Evolutionary conservation across 2,113 vertebrate species (phyloP).

Genomic region (Tachycineta bicolor): DNA sequence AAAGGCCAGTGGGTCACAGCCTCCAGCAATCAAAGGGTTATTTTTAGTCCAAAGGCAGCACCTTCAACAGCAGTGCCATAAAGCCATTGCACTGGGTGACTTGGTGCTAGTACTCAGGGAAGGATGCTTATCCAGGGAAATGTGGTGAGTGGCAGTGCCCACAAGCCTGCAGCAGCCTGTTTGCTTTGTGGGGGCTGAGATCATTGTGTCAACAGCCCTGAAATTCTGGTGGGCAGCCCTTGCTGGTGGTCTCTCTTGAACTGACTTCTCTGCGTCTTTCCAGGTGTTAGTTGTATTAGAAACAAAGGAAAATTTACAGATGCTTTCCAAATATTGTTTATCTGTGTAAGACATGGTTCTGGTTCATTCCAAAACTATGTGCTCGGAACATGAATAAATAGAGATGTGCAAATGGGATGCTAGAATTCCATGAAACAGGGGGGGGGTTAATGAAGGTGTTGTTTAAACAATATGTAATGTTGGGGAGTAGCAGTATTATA

Average conservation of each 20-base stretch:
- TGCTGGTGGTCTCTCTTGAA: background rate
- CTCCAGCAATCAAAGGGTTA: background rate
- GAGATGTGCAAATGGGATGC: background rate
- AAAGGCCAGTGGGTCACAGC: background rate
- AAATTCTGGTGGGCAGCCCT: background rate
- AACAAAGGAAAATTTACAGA: background rate
- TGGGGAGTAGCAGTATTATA: background rate
- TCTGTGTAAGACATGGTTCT: background rate
- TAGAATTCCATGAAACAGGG: background rate
- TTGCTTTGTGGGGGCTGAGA: background rate
- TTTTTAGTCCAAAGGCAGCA: background rate
- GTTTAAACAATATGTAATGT: background rate
- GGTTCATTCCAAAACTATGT: background rate
- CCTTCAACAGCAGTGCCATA: background rate
- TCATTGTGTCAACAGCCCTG: background rate
- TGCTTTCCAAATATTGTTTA: conserved; percentile 9
- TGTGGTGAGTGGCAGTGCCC: background rate
- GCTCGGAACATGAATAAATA: background rate
- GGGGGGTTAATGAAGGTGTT: background rate
- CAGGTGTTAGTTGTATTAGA: conserved; percentile 12
- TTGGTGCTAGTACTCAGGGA: background rate
- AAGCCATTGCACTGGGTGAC: background rate
- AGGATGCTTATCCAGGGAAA: background rate
- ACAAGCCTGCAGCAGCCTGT: background rate
- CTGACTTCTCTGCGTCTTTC: background rate